Evolutionary conservation across 2,797 vertebrate species (phyloP), one percentile per base, ranked within the genome.

Genomic region (Lacerta bilineata): DNA sequence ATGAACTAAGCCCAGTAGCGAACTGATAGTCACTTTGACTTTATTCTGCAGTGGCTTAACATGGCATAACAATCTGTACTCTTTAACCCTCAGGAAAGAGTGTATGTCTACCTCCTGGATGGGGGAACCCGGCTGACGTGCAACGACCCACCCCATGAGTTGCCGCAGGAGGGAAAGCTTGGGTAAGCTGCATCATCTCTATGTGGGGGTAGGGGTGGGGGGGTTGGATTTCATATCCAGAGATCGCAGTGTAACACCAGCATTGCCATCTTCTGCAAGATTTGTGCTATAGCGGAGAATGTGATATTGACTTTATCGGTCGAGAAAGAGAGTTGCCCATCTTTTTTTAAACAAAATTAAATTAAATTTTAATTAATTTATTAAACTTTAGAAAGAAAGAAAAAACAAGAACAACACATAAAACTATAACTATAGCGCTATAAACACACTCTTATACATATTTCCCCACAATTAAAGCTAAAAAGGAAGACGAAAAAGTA

Each of bases 101-200:
- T 98, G 80, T 98, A 97, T 29, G 94, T 98, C 91, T 98, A 98
- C 95, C 91, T 97, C 92, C 95, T 97, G 97, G 98, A 98, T 23
- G 95, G 93, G 27, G 96, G 97, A 88, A 96, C 93, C 17, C 96
- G 96, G 91, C 96, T 98, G 94, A 92, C 97, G 3, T 98, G 97
- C 95, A 97, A 98, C 5, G 97, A 98, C 86, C 98, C 97, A 0
- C 96, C 90, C 0, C 98, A 98, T n/a, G 97, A 98, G 93, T 95
- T 98, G 86, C 97, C 97, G 20, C 95, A 94, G 89, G 98, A 98
- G 85, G 98, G 98, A 83, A 98, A 97, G 95, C 96, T 98, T 96
- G 97, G 98, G 98, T 98, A 94, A 95, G 95, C 20, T 41, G 9
- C 15, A 33, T 4, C 6, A 1, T 1, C 18, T 29, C 1, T 29